phyloP scores from a whole-genome alignment of 1,140 invertebrate species.

The Colletes gigas region DNA sequence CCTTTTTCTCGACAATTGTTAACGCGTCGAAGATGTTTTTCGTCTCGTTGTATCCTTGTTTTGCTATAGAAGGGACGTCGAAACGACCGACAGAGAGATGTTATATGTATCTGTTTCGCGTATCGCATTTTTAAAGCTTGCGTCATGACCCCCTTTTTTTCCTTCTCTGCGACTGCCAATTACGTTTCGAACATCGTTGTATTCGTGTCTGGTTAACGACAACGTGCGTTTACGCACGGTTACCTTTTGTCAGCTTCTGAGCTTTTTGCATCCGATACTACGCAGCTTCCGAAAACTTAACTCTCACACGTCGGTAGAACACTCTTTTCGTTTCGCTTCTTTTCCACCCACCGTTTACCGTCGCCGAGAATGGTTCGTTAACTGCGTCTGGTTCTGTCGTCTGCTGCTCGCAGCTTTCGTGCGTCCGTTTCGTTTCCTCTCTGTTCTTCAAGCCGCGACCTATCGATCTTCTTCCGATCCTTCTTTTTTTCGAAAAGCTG shows the following conservation, averaged over 20 bases:
- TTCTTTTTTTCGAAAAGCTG: not conserved
- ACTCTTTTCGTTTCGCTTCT: slow-evolving; percentile 69
- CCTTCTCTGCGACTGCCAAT: slow-evolving; percentile 1
- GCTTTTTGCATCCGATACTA: slow-evolving; percentile 75
- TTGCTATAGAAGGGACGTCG: not conserved
- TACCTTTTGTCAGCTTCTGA: slow-evolving; percentile 69
- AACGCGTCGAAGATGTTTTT: not conserved
- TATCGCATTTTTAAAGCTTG: slow-evolving; percentile 23
- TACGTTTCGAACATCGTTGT: not conserved
- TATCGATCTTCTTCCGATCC: not conserved
- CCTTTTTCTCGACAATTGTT: not conserved
- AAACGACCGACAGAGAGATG: not conserved
- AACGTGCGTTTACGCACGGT: slow-evolving; percentile 10
- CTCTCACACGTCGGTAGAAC: slow-evolving; percentile 54
- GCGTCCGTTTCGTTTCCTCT: slow-evolving; percentile 33
- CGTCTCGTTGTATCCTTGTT: not conserved
- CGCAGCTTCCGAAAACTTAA: slow-evolving; percentile 73
- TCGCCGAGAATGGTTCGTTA: too few relatives aligned
- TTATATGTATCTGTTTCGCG: not conserved
- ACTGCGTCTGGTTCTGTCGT: slow-evolving; percentile 39
- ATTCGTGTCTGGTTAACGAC: not conserved
- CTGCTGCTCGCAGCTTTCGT: slow-evolving; percentile 47
- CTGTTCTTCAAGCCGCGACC: not conserved
- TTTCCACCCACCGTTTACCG: slow-evolving; percentile 34
- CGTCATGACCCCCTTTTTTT: not conserved